Base-by-base conservation (phyloP, 2,113 vertebrate species). In the Muntiacus muntjak region DNA sequence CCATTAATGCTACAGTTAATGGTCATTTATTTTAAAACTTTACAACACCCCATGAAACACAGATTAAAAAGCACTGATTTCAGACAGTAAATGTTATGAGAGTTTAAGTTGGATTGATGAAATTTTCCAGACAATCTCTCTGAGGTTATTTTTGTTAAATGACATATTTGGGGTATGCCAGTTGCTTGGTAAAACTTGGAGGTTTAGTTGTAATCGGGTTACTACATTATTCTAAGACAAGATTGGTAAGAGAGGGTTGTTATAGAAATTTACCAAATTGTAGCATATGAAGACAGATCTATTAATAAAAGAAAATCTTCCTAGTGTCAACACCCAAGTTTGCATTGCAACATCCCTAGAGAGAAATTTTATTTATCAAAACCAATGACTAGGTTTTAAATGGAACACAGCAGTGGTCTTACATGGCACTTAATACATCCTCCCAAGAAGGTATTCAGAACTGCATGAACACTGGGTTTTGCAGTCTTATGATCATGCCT, bases 391-490 rank as follows among this genome's bases (percentile, higher is more conserved):
- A 91, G 36, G 40, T 79, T 94, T 58, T 84, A 92, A 97, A 23
- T 94, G 28, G 94, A 98, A 96, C 10, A 87, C 15, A 21, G 26
- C 50, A n/a, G 25, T 50, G 43, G 93, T 94, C 67, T 57, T 95
- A 93, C 74, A 96, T 96, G 89, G 55, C 95, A 96, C 97, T 97
- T 91, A 97, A 74, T 40, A 92, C 85, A 91, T 95, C 89, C 91
- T 97, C 87, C 89, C 88, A 78, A 25, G n/a, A 87, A 97, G 79
- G n/a, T 88, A 47, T 95, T 96, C 96, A 50, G 62, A 97, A 67
- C 62, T 81, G 2, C 71, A 91, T 96, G 95, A 89, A 50, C 5
- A 0, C 90, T 97, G 94, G 52, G 28, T 74, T 97, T 98, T 93
- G 10, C 84, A 23, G 55, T 95, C 91, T 47, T 96, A 47, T 43